Evolutionary conservation across 2,888 invertebrate species (phyloP).

Genomic region (Galerucella pusilla): DNA sequence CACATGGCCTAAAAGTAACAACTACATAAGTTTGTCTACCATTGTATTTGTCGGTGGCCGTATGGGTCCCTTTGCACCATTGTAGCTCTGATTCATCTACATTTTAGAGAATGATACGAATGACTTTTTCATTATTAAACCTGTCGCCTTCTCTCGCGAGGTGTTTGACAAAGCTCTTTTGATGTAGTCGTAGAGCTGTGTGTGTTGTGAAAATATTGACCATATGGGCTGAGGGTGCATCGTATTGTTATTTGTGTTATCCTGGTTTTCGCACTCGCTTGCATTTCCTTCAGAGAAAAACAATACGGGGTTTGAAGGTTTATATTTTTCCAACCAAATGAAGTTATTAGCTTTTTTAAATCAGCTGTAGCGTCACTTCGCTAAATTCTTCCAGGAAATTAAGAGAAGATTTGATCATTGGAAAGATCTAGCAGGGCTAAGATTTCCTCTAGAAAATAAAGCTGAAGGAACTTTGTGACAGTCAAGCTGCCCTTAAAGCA

Average conservation of each 20-base stretch:
- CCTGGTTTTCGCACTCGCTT: not conserved
- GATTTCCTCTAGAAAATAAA: too few relatives aligned
- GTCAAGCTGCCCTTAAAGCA: too few relatives aligned
- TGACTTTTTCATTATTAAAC: constrained; percentile 46
- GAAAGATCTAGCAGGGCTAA: too few relatives aligned
- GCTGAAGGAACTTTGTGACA: too few relatives aligned
- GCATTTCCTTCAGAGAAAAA: too few relatives aligned
- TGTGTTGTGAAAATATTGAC: constrained; percentile 31
- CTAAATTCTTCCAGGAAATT: too few relatives aligned
- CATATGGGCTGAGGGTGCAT: constrained; percentile 12
- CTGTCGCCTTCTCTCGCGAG: constrained; percentile 25
- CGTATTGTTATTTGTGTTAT: not conserved
- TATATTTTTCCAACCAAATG: too few relatives aligned
- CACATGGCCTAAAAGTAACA: not conserved
- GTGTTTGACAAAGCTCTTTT: constrained; percentile 31
- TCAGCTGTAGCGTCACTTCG: too few relatives aligned
- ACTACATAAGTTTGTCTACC: constrained; percentile 16
- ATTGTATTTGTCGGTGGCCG: constrained; percentile 20
- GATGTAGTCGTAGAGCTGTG: constrained; percentile 1
- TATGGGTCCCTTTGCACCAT: constrained; percentile 38
- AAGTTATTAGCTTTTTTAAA: too few relatives aligned
- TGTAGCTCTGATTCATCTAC: constrained; percentile 49
- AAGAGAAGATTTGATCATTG: too few relatives aligned
- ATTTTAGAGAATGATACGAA: constrained; percentile 48
- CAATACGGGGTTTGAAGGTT: too few relatives aligned